Evolutionary conservation across 2,113 vertebrate genomes (phyloP).

Genomic region (Percina caprodes): DNA sequence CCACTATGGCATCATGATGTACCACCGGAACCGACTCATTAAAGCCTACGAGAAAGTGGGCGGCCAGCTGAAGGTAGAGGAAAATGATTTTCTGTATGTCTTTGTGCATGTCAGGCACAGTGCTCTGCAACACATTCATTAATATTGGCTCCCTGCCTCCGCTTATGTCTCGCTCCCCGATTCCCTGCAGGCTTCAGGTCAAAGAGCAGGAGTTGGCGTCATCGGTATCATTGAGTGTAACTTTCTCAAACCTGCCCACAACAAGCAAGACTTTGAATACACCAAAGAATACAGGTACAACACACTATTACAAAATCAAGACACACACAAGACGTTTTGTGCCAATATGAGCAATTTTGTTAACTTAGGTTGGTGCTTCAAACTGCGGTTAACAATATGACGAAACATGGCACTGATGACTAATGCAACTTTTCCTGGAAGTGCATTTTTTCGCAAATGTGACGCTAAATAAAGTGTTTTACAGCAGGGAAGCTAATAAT

Average conservation of each 20-base stretch:
- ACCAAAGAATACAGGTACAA: conserved; percentile 87
- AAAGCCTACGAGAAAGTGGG: conserved; percentile 89
- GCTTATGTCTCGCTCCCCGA: neutral
- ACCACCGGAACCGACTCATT: conserved; percentile 89
- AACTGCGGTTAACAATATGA: neutral
- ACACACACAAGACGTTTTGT: neutral
- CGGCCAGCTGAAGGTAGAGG: conserved; percentile 86
- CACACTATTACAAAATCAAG: neutral
- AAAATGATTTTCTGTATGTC: neutral
- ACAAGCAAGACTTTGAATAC: conserved; percentile 91
- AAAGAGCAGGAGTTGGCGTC: conserved; percentile 84
- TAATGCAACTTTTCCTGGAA: neutral
- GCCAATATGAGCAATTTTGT: neutral
- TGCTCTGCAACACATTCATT: neutral
- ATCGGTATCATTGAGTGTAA: conserved; percentile 88
- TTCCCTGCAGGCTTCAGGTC: conserved; percentile 77
- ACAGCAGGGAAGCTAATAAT: neutral
- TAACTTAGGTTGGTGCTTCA: neutral
- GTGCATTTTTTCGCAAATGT: neutral
- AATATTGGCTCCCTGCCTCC: neutral
- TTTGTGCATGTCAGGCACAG: too few relatives aligned
- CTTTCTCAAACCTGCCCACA: conserved; percentile 87
- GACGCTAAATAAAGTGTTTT: neutral
- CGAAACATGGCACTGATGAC: neutral
- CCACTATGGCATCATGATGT: conserved; percentile 88